Conservation (phyloP, 2,797 vertebrate genomes). For the Betta splendens region DNA sequence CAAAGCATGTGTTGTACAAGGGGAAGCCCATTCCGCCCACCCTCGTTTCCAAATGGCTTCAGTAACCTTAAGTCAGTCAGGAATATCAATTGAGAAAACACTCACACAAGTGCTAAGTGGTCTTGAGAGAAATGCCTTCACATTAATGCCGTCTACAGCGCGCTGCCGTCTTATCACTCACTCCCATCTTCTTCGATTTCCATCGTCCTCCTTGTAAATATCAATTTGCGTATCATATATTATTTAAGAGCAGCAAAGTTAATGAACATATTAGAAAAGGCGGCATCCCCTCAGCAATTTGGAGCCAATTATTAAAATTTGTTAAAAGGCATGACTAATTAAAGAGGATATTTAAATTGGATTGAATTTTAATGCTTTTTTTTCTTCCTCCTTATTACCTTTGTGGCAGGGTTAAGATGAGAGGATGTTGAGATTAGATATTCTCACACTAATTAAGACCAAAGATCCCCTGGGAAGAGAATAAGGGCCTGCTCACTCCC, state of each 20-base stretch:
- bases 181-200: slow-evolving; percentile 45
- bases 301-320: slow-evolving; percentile 85
- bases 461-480: slow-evolving; percentile 79
- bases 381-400: slow-evolving; percentile 79
- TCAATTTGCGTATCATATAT: slow-evolving; percentile 80
- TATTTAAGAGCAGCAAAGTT: slow-evolving; percentile 81
- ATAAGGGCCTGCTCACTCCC: slow-evolving; percentile 70
- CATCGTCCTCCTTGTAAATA: slow-evolving; percentile 68
- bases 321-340: slow-evolving; percentile 89
- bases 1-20: slow-evolving; percentile 19
- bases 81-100: slow-evolving; percentile 68
- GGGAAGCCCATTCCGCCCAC: slow-evolving; percentile 26
- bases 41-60: slow-evolving; percentile 46
- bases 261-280: slow-evolving; percentile 82
- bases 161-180: slow-evolving; percentile 59
- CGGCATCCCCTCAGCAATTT: slow-evolving; percentile 80
- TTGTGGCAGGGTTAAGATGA: slow-evolving; percentile 85
- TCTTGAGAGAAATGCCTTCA: slow-evolving; percentile 60
- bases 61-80: slow-evolving; percentile 57
- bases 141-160: slow-evolving; percentile 44
- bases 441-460: slow-evolving; percentile 87
- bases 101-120: slow-evolving; percentile 71
- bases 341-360: slow-evolving; percentile 86
- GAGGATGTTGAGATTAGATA: slow-evolving; percentile 86
- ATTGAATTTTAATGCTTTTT: slow-evolving; percentile 86